A percentile compares a stretch with the other conserved stretches of the same genome.
Conservation (phyloP, 1,140 invertebrate genomes). For the Drepana arcuata region DNA sequence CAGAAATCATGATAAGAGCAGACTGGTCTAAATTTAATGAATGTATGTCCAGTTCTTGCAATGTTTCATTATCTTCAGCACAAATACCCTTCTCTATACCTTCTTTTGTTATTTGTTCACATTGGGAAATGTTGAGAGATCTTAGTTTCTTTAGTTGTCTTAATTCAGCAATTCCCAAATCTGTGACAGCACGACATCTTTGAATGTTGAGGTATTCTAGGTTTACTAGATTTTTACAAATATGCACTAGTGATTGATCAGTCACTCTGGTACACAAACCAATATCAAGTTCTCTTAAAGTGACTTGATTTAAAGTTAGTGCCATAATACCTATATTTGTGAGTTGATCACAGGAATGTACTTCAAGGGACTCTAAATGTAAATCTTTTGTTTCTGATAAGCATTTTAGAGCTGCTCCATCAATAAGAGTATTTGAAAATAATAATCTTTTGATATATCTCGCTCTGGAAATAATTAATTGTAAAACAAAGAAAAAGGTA, state of each 20-base stretch:
- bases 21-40: constrained; percentile 75
- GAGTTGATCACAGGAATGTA: constrained; percentile 78
- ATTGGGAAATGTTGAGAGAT: constrained; percentile 77
- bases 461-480: constrained; percentile 72
- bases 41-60: constrained; percentile 74
- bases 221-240: constrained; percentile 73
- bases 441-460: constrained; percentile 73
- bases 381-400: constrained; percentile 71
- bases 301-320: constrained; percentile 73
- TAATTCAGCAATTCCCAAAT: constrained; percentile 72
- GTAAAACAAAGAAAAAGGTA: constrained; percentile 78
- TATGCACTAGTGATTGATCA: constrained; percentile 73
- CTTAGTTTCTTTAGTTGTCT: constrained; percentile 71
- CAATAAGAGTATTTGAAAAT: constrained; percentile 78
- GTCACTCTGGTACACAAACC: constrained; percentile 76
- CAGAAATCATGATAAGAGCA: constrained; percentile 72
- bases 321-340: constrained; percentile 73
- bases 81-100: constrained; percentile 75
- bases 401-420: constrained; percentile 73
- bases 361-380: constrained; percentile 71
- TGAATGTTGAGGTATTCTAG: constrained; percentile 73
- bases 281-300: constrained; percentile 74
- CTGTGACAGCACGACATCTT: constrained; percentile 75
- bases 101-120: constrained; percentile 75
- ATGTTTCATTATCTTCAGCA: constrained; percentile 42